Conservation (phyloP, 2,888 invertebrate genomes). For the Eurois occulta region DNA sequence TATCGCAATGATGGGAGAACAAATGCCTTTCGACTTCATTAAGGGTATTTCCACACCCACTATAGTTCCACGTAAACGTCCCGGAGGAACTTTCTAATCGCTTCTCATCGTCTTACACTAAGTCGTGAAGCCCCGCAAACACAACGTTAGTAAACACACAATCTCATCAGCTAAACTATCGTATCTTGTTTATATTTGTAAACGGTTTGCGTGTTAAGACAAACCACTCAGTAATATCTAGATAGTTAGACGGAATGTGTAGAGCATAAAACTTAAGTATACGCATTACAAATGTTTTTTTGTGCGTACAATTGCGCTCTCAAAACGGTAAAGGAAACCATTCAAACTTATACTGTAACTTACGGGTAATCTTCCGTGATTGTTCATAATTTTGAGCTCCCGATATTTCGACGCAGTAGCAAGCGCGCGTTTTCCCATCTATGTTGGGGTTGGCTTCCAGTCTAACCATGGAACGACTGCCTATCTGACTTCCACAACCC, state of each 20-base stretch:
- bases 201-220: conserved; percentile 9
- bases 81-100: not conserved
- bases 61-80: not conserved
- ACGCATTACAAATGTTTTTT: not conserved
- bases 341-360: no score
- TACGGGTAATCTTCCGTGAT: no score
- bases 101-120: not conserved
- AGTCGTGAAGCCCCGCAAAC: conserved; percentile 19
- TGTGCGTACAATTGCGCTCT: not conserved
- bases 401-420: no score
- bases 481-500: no score
- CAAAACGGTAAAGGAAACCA: not conserved
- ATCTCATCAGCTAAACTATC: conserved; percentile 33
- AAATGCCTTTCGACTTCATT: no score
- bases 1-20: no score
- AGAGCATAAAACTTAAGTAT: not conserved
- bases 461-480: no score
- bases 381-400: no score
- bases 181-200: conserved; percentile 15
- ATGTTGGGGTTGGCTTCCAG: no score
- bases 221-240: not conserved
- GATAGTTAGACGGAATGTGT: not conserved
- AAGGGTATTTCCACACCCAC: no score
- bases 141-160: conserved; percentile 21
- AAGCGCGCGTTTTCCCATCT: no score